Percentiles rank a stretch among this genome's conserved stretches.
phyloP scores from a whole-genome alignment of 2,113 vertebrate species.

The Spea multiplicata region DNA sequence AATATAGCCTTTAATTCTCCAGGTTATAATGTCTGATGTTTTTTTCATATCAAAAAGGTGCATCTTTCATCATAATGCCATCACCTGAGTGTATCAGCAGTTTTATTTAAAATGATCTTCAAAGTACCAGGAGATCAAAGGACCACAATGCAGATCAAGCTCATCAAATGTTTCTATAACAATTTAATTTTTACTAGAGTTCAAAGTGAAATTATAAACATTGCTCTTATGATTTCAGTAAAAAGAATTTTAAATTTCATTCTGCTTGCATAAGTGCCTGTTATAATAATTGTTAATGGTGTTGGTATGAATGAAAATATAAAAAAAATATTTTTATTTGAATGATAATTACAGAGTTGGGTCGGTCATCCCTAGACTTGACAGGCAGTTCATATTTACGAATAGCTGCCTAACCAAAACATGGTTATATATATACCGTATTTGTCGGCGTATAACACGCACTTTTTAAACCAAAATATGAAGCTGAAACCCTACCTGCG shows the following conservation, averaged over 20 bases:
- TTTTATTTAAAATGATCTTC: conserved; percentile 58
- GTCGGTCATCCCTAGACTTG: not conserved
- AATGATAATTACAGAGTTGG: conserved; percentile 16
- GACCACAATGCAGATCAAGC: conserved; percentile 56
- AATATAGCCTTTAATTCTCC: not conserved
- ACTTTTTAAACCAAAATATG: too few species aligned
- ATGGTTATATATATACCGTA: too few species aligned
- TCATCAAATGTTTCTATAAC: conserved; percentile 52
- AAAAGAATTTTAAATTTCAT: conserved; percentile 52
- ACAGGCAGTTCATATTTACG: not conserved
- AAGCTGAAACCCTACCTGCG: too few species aligned
- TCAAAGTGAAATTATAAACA: conserved; percentile 60
- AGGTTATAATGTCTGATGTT: conserved; percentile 10
- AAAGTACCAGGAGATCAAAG: conserved; percentile 61
- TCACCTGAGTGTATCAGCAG: conserved; percentile 51
- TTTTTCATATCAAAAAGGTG: conserved; percentile 43
- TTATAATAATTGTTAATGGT: conserved; percentile 36
- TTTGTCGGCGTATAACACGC: too few species aligned
- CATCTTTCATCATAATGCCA: conserved; percentile 55
- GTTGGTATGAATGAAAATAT: conserved; percentile 27
- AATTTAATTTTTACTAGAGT: conserved; percentile 54
- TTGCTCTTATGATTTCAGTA: conserved; percentile 55
- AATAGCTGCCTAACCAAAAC: too few species aligned
- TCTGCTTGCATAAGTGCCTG: conserved; percentile 44
- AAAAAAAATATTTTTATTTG: conserved; percentile 24